Evolutionary conservation across 2,113 vertebrate genomes (phyloP).

Genomic region (Plecotus auritus): DNA sequence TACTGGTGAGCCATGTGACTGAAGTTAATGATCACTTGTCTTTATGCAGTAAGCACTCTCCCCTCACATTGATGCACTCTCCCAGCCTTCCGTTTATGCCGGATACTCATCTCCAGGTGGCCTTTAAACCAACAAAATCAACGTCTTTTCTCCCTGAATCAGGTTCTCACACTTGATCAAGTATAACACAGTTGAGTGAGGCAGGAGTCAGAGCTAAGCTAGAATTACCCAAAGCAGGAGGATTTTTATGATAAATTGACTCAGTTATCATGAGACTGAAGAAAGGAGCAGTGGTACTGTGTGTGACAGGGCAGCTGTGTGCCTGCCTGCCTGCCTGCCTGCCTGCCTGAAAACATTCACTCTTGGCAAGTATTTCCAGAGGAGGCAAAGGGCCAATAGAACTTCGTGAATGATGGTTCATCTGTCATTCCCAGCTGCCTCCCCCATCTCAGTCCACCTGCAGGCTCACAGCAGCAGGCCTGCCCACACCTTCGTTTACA

Average conservation of each 20-base stretch:
- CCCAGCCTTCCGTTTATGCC: neutral
- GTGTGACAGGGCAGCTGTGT: neutral
- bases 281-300: neutral
- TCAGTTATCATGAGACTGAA: neutral
- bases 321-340: neutral
- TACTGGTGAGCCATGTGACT: neutral
- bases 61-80: neutral
- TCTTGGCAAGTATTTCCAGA: neutral
- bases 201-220: neutral
- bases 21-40: neutral
- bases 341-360: neutral
- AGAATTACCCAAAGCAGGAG: neutral
- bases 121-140: neutral
- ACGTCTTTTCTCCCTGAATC: neutral
- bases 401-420: neutral
- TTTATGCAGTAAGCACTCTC: neutral
- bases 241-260: neutral
- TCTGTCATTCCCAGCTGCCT: slow-evolving; percentile 41
- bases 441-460: neutral
- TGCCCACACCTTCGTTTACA: neutral
- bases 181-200: neutral
- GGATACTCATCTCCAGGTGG: neutral
- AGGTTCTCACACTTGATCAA: neutral
- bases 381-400: neutral
- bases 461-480: neutral